Base-by-base conservation (phyloP, 2,888 invertebrate species). In the Terebella lapidaria region DNA sequence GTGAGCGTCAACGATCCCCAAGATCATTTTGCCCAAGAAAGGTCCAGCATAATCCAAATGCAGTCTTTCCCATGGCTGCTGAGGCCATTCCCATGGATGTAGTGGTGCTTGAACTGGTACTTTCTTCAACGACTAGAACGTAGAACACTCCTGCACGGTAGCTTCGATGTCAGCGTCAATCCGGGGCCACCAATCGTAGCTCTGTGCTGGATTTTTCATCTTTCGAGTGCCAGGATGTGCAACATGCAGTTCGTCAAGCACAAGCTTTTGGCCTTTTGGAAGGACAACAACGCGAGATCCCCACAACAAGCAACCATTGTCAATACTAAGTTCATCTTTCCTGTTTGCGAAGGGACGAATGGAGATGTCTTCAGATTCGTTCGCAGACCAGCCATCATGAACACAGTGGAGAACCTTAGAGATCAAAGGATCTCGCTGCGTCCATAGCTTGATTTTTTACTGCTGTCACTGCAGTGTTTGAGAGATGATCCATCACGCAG, bases 1-100 rank as follows among this genome's bases (percentile, higher is more conserved):
- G 24, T 35, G 42, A 18, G 55, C 55, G 35, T 55, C 42, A 4
- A 55, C 42, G 4, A 22, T 35, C 4, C 29, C 55, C 20, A 55
- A 24, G 35, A 35, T 35, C 55, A 55, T 35, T 18, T 55, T 15
- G 4, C 55, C 55, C 24, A 18, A 4, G 42, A 55, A 55, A 5
- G 55, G 55, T 15, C 35, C 55, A 5, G 55, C 42, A 24, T 55
- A 35, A 22, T 55, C 55, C 4, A 55, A 5, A 55, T 55, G 55
- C 5, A 55, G 15, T 20, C 55, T 10, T 15, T 5, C 10, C 55
- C 55, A 55, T 4, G 55, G 42, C 15, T 24, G 4, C 4, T n/a
- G 4, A 5, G 55, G 55, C 55, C 55, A 55, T 42, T 4, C 5
- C 55, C 55, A 55, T 3, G 10, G 55, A 22, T 55, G 55, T 4